Evolutionary conservation across 2,888 invertebrate genomes (phyloP), one percentile per base, ranked within the genome.

Genomic region (Athalia cordata): DNA sequence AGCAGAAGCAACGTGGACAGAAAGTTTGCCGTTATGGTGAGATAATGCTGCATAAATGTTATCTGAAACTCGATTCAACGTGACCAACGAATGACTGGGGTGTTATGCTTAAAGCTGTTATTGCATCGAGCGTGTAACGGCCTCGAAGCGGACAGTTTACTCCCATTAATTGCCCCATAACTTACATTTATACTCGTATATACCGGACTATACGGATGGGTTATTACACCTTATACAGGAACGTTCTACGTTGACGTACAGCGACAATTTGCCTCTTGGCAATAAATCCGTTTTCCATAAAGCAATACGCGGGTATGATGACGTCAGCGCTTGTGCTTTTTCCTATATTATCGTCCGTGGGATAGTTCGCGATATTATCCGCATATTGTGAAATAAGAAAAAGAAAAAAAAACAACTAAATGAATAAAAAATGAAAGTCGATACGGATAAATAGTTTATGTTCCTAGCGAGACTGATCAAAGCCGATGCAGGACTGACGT

Each of bases 151-250:
- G 80, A 80, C 79, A 78, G 80, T 81, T 82, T 81, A 79, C 78
- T 62, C 76, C 79, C 82, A 81, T 82, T 82, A 82, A 81, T 82
- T 81, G 81, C 81, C 79, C 81, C 81, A 79, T 82, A 82, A 81
- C 81, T 81, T 82, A 81, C 81, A 81, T 82, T 81, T 82, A 81
- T 82, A 81, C 79, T 80, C 81, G 72, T 72, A 59, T 62, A 62
- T 13, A 62, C 72, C 57, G 77, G 77, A 61, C 62, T 50, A 29
- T 29, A 13, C 77, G 45, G 57, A 77, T 70, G 77, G 68, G 77
- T 70, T 77, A 70, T 66, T 68, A 59, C 68, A 59, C n/a, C 3
- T 4, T 55, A 15, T 70, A 77, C 13, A 59, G 49, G 70, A 70
- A 78, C 59, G 59, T 79, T 79, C 77, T 79, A 78, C 77, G 78